phyloP scores from a whole-genome alignment of 2,888 invertebrate genomes.

The Trachelus stipa region DNA sequence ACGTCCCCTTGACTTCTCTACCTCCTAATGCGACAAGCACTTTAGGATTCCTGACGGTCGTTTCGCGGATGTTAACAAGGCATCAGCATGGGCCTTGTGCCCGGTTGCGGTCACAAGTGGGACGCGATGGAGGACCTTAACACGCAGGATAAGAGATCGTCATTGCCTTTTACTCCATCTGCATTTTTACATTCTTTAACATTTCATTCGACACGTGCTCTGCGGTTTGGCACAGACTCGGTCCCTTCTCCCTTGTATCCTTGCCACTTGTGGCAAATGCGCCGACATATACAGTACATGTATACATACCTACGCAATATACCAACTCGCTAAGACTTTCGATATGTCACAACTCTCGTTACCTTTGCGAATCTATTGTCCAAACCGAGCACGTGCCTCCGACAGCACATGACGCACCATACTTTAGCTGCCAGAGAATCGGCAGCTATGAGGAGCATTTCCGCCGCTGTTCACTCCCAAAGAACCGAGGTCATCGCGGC shows the following conservation, averaged over 20 bases:
- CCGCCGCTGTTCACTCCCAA: conserved; percentile 39
- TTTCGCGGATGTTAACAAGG: conserved; percentile 65
- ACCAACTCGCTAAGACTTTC: neutral
- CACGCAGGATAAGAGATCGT: conserved; percentile 31
- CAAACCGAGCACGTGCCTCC: neutral
- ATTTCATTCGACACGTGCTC: conserved; percentile 34
- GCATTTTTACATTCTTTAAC: neutral
- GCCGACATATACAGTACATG: neutral
- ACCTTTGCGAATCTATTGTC: neutral
- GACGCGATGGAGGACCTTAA: conserved; percentile 22
- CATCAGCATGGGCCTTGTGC: conserved; percentile 63
- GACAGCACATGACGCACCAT: neutral
- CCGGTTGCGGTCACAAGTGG: conserved; percentile 44
- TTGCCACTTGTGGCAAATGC: conserved; percentile 4
- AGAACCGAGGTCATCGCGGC: conserved; percentile 21
- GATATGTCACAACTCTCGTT: neutral
- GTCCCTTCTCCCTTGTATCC: neutral
- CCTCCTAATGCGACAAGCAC: conserved; percentile 59
- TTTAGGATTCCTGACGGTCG: conserved; percentile 62
- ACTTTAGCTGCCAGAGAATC: conserved; percentile 18
- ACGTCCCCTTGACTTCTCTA: neutral
- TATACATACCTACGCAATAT: neutral
- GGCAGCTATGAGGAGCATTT: conserved; percentile 52
- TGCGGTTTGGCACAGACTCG: conserved; percentile 26
- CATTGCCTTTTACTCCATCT: neutral